phyloP scores from a whole-genome alignment of 2,797 vertebrate species.

The Picus viridis region DNA sequence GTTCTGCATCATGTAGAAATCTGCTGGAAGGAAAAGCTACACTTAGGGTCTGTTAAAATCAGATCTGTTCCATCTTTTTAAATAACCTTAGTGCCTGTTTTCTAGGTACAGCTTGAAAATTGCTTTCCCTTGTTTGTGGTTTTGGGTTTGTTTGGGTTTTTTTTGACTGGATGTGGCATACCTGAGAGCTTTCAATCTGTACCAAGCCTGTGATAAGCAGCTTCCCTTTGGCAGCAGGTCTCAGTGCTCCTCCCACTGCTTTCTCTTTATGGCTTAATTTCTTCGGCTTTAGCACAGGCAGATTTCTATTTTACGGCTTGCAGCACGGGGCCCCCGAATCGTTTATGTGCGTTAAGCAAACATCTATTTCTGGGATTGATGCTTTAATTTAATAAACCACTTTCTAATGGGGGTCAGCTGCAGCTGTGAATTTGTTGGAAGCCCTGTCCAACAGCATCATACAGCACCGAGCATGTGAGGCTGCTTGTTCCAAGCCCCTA shows the following conservation, averaged over 20 bases:
- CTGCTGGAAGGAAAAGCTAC: background rate
- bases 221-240: slow-evolving; percentile 55
- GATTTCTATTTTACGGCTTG: slow-evolving; percentile 71
- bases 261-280: slow-evolving; percentile 61
- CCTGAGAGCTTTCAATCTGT: background rate
- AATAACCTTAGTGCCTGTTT: background rate
- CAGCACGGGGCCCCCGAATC: slow-evolving; percentile 53
- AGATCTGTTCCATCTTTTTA: background rate
- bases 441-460: background rate
- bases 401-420: slow-evolving; percentile 71
- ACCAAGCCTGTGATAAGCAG: background rate
- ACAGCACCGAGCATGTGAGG: background rate
- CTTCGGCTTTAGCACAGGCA: slow-evolving; percentile 42
- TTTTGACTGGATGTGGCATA: background rate
- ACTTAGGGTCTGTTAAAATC: background rate
- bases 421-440: slow-evolving; percentile 47
- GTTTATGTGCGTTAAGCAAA: slow-evolving; percentile 69
- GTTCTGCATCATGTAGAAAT: background rate
- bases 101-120: background rate
- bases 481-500: background rate
- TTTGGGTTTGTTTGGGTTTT: no score
- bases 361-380: slow-evolving; percentile 69
- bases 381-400: slow-evolving; percentile 76
- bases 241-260: background rate
- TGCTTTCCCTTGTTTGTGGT: background rate